phyloP scores from a whole-genome alignment of 1,140 invertebrate genomes.

The Drosophila kurseongensis region DNA sequence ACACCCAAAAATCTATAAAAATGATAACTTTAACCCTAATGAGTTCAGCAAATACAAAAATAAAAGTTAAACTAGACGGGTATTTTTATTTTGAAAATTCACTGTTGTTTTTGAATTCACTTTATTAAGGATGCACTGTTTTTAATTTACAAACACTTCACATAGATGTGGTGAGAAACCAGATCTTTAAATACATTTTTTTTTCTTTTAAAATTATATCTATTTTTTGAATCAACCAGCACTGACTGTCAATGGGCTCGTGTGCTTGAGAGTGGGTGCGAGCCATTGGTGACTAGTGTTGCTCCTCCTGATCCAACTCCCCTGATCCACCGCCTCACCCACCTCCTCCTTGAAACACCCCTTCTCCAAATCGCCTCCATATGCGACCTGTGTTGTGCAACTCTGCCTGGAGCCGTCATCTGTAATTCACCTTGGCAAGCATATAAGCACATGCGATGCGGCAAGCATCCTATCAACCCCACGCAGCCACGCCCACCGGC shows the following conservation, averaged over 20 bases:
- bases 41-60: too few species aligned
- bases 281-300: conserved; percentile 33
- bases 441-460: conserved; percentile 3
- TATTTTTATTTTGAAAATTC: too few species aligned
- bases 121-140: background rate
- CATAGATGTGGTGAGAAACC: background rate
- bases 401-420: conserved; percentile 31
- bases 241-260: conserved; percentile 18
- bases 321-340: background rate
- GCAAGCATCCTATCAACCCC: background rate
- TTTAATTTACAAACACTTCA: background rate
- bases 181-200: too few species aligned
- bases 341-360: too few species aligned
- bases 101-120: too few species aligned
- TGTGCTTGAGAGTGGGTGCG: conserved; percentile 11
- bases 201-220: background rate
- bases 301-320: conserved; percentile 2
- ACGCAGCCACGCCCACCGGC: background rate
- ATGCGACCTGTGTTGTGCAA: conserved; percentile 40
- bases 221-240: background rate
- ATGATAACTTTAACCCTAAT: too few species aligned
- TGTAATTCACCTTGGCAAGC: conserved; percentile 37
- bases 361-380: background rate
- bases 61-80: too few species aligned
- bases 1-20: too few species aligned